These are phyloP conservation scores for Chiridota heheva DNA, from an alignment of 35 echinoderm and acorn worm species.

Conservation along the genomic window DNA sequence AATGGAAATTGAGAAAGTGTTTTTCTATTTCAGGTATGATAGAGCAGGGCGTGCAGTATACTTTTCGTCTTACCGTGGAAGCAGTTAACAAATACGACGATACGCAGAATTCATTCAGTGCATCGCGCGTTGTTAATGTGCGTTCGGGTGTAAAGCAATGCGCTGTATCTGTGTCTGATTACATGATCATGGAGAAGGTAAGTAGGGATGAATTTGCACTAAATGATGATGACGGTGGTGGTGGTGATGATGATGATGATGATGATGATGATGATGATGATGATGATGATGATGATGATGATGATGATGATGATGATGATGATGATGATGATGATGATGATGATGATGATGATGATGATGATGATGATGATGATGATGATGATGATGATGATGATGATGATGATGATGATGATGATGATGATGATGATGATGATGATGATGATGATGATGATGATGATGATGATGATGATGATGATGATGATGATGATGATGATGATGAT, in stretches of 20 bases:
- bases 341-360: neutral
- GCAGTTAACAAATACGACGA: no score
- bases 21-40: no score
- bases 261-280: neutral
- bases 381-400: neutral
- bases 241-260: neutral
- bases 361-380: neutral
- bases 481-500: neutral
- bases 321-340: conserved; percentile 1
- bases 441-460: neutral
- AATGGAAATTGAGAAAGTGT: no score
- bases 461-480: neutral
- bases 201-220: no score
- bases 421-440: neutral
- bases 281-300: neutral
- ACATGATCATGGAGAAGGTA: no score
- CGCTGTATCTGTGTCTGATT: no score
- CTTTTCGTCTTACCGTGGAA: no score
- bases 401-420: neutral
- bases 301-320: neutral
- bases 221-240: neutral
- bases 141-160: no score
- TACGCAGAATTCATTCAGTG: no score
- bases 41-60: no score
- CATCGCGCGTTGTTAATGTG: no score